These are phyloP conservation scores for Epizoanthus stellaris DNA, from an alignment of 92 coral and sea anemone species.

Conservation along the genomic window DNA sequence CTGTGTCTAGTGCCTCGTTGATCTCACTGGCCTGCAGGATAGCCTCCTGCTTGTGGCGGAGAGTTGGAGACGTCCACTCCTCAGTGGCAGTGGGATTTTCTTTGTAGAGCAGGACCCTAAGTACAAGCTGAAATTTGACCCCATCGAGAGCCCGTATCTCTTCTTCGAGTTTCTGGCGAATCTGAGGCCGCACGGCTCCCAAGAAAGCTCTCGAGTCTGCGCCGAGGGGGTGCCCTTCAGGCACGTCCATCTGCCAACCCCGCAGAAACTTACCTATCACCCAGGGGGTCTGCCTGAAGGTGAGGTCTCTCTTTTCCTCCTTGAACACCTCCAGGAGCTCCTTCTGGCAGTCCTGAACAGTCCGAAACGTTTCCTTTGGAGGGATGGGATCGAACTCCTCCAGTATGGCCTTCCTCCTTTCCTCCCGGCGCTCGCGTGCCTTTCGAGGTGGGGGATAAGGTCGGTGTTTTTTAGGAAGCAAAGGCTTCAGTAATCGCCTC, in stretches of 20 bases:
- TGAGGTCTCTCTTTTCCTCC: too few species aligned
- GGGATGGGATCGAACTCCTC: too few species aligned
- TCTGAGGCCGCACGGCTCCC: background rate
- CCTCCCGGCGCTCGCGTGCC: too few species aligned
- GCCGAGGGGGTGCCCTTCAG: background rate
- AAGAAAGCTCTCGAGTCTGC: background rate
- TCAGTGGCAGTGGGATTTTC: background rate
- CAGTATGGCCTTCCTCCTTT: too few species aligned
- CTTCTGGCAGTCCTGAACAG: too few species aligned
- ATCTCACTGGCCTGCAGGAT: background rate
- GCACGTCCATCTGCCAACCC: slow-evolving; percentile 4
- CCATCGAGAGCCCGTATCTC: background rate
- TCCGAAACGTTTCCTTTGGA: too few species aligned
- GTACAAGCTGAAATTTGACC: background rate
- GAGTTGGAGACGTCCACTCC: background rate
- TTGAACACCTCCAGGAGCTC: too few species aligned
- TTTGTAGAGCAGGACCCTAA: background rate
- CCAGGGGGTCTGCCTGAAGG: background rate
- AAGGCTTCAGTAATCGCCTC: too few species aligned
- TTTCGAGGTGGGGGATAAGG: too few species aligned
- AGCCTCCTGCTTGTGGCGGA: background rate
- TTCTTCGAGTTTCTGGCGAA: background rate
- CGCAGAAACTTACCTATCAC: background rate
- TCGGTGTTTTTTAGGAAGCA: too few species aligned
- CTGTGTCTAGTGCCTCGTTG: background rate